Conservation (phyloP, 2,797 vertebrate genomes). For the Bucorvus abyssinicus region DNA sequence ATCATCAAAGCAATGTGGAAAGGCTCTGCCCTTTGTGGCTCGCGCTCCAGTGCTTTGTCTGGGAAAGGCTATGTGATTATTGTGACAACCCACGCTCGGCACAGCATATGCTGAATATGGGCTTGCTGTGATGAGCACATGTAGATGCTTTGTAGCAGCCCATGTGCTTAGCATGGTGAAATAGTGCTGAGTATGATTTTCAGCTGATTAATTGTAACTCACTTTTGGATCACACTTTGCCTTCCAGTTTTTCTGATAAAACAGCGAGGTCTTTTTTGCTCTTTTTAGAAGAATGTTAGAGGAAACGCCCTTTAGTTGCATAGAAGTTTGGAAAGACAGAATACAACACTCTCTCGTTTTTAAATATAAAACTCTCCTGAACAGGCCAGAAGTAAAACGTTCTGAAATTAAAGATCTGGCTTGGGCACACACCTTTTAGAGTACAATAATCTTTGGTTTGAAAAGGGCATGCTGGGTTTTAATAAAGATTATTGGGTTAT, state of each 20-base stretch:
- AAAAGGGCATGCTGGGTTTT: background rate
- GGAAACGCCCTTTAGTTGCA: background rate
- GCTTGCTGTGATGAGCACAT: background rate
- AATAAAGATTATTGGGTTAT: background rate
- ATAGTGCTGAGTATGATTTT: background rate
- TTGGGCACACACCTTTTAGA: accelerated
- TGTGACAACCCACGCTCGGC: background rate
- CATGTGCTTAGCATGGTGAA: background rate
- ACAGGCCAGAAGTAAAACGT: background rate
- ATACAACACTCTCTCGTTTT: background rate
- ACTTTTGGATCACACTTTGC: accelerated
- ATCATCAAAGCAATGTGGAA: background rate
- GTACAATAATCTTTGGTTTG: background rate
- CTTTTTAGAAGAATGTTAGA: background rate
- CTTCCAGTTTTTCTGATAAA: background rate
- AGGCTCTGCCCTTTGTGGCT: background rate
- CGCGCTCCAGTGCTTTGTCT: background rate
- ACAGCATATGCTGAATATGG: background rate
- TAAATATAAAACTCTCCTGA: background rate
- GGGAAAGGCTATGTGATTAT: background rate
- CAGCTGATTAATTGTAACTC: background rate
- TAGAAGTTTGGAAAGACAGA: background rate
- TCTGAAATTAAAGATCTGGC: background rate
- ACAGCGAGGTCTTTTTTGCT: background rate
- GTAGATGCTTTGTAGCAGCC: background rate